Percentiles rank a stretch among this genome's conserved stretches.
These are phyloP conservation scores for Rousettus madagascariensis DNA, from an alignment of 2,797 vertebrate species.

Conservation along the genomic window DNA sequence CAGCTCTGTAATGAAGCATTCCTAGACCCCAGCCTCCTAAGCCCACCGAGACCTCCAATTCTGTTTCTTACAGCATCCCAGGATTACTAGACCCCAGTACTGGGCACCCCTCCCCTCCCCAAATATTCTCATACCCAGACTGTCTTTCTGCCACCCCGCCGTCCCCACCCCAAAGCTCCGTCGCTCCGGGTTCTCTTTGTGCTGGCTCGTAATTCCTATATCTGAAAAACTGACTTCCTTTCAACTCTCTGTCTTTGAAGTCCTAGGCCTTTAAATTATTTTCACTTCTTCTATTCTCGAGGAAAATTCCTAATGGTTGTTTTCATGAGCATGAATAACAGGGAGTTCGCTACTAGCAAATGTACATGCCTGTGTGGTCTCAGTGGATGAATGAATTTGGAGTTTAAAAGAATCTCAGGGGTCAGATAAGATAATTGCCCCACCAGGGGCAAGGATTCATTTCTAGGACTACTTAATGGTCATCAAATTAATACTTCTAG, in stretches of 20 bases:
- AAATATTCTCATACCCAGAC: neutral
- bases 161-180: neutral
- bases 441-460: neutral
- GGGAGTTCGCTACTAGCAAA: constrained; percentile 26
- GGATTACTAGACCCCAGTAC: neutral
- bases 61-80: neutral
- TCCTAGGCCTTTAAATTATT: constrained; percentile 71
- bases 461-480: neutral
- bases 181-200: constrained; percentile 43
- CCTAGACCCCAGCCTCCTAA: neutral
- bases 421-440: neutral
- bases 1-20: neutral
- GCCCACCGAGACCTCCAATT: neutral
- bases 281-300: constrained; percentile 56
- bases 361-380: neutral
- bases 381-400: neutral
- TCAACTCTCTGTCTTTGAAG: constrained; percentile 74
- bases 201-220: constrained; percentile 6
- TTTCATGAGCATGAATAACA: neutral
- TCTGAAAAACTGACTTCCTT: constrained; percentile 69
- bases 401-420: neutral
- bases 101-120: too few relatives aligned
- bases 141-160: neutral
- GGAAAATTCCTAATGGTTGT: constrained; percentile 51
- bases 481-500: neutral